Evolutionary conservation across 2,888 invertebrate species (phyloP).

Genomic region (Halictus quadricinctus): DNA sequence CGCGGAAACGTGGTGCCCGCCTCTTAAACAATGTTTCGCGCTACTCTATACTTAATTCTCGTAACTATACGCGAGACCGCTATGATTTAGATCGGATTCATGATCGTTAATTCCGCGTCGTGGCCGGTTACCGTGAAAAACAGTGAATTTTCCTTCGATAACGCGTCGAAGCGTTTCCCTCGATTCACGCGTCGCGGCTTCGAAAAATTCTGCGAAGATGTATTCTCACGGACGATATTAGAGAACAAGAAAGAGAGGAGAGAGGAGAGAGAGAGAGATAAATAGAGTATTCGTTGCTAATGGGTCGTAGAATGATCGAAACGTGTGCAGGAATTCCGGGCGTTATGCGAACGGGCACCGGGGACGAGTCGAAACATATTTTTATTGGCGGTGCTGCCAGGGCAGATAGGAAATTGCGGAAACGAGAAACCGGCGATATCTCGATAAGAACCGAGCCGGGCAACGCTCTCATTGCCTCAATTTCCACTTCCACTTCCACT

Average conservation of each 20-base stretch:
- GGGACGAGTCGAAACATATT: conserved; percentile 61
- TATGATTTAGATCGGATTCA: conserved; percentile 20
- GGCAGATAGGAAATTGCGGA: conserved; percentile 76
- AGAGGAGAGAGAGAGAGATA: not conserved
- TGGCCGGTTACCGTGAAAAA: conserved; percentile 46
- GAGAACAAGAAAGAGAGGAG: not conserved
- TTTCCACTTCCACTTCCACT: conserved; percentile 81
- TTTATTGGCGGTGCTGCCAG: conserved; percentile 62
- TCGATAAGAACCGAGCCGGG: conserved; percentile 78
- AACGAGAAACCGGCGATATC: conserved; percentile 79
- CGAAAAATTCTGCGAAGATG: not conserved
- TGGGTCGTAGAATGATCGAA: not conserved
- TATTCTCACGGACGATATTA: not conserved
- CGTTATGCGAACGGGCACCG: conserved; percentile 36
- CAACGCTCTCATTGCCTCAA: conserved; percentile 81
- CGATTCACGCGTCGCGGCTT: not conserved
- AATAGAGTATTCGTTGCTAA: not conserved
- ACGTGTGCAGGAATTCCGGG: conserved; percentile 29
- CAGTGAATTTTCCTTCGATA: conserved; percentile 5
- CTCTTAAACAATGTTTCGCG: conserved; percentile 28
- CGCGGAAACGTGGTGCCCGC: conserved; percentile 8
- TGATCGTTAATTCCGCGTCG: conserved; percentile 27
- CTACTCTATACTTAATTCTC: conserved; percentile 41
- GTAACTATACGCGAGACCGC: conserved; percentile 42
- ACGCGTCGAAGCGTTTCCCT: not conserved